Percentiles rank a stretch among this genome's conserved stretches.
These are phyloP conservation scores for Coecobrya sp. DNA, from an alignment of 2,888 invertebrate species.

Conservation along the genomic window DNA sequence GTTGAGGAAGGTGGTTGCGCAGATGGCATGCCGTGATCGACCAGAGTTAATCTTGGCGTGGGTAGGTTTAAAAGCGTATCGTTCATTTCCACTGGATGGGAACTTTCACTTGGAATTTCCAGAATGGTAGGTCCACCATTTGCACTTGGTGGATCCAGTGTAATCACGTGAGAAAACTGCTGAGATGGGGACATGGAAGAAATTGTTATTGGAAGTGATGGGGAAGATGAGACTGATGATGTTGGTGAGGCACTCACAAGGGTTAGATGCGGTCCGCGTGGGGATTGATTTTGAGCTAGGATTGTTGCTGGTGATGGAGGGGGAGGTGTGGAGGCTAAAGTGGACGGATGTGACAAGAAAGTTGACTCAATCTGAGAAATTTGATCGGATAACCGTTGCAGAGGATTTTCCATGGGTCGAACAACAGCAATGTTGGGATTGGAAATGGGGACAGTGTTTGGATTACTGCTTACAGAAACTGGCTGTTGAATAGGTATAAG, in stretches of 20 bases:
- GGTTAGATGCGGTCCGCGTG: conserved; percentile 40
- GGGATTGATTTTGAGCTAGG: background rate
- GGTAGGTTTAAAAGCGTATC: background rate
- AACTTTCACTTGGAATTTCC: background rate
- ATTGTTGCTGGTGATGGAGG: background rate
- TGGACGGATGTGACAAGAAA: conserved; percentile 9
- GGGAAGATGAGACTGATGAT: background rate
- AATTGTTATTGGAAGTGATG: background rate
- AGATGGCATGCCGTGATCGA: conserved; percentile 43
- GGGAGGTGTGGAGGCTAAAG: background rate
- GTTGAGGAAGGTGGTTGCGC: background rate
- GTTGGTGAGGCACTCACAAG: conserved; percentile 61
- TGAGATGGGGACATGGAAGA: conserved; percentile 1
- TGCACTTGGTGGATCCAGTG: conserved; percentile 19
- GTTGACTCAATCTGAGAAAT: conserved; percentile 83
- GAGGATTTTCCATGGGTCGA: conserved; percentile 85
- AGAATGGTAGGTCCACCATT: background rate
- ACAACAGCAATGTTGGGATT: conserved; percentile 83
- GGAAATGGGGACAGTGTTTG: conserved; percentile 4
- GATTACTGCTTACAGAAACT: background rate
- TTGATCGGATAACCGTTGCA: conserved; percentile 84
- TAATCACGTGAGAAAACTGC: background rate
- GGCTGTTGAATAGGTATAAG: conserved; percentile 2
- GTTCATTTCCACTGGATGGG: background rate
- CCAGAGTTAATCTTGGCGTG: conserved; percentile 50